Conservation (phyloP, 2,113 vertebrate genomes). For the Melanotaenia duboulayi region DNA sequence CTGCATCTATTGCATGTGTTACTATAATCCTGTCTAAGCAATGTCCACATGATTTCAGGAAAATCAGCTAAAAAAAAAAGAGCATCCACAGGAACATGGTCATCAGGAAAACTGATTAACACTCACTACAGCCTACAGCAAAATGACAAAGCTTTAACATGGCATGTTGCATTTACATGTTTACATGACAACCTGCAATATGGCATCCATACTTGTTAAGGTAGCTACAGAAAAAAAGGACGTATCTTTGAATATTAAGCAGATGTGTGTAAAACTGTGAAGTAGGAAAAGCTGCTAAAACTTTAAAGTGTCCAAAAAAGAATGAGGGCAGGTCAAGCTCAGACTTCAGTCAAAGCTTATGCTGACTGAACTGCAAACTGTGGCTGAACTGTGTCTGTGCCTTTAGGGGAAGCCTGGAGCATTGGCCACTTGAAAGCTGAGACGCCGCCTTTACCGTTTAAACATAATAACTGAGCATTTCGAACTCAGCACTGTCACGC, state of each 20-base stretch:
- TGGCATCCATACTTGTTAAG: too few species aligned
- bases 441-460: conserved; percentile 37
- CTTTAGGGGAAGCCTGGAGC: conserved; percentile 62
- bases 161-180: too few species aligned
- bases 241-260: conserved; percentile 4
- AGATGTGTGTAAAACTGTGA: conserved; percentile 16
- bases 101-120: too few species aligned
- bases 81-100: too few species aligned
- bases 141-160: too few species aligned
- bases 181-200: too few species aligned
- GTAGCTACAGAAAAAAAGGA: too few species aligned
- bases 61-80: background rate
- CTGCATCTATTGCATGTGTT: background rate
- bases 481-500: conserved; percentile 23
- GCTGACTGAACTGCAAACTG: conserved; percentile 33
- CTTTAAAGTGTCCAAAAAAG: conserved; percentile 37
- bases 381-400: conserved; percentile 33
- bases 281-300: background rate
- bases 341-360: conserved; percentile 51
- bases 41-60: background rate
- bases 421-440: conserved; percentile 54
- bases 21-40: background rate
- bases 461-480: conserved; percentile 33
- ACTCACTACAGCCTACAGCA: too few species aligned
- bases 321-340: conserved; percentile 19